Evolutionary conservation across 2,888 invertebrate species (phyloP).

Genomic region (Ectemnius lituratus): DNA sequence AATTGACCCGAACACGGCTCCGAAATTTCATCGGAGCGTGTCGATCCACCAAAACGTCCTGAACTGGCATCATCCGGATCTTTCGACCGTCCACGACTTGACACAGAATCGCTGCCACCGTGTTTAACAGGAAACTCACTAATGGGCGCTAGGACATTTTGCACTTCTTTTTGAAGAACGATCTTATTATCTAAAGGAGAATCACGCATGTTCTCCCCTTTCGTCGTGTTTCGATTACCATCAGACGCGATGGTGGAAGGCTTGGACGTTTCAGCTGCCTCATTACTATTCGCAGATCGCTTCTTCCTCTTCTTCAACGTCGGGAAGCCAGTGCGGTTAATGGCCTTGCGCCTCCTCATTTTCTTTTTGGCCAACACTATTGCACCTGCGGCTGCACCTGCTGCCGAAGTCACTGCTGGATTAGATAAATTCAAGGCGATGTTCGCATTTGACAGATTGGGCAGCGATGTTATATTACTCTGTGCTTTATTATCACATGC

Average conservation of each 20-base stretch:
- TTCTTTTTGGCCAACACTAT: constrained; percentile 78
- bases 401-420: constrained; percentile 55
- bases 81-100: constrained; percentile 35
- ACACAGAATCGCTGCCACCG: constrained; percentile 20
- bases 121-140: neutral
- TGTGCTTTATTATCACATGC: constrained; percentile 31
- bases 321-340: constrained; percentile 93
- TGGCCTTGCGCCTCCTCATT: constrained; percentile 84
- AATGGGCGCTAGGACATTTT: neutral
- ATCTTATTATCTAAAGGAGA: constrained; percentile 38
- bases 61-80: constrained; percentile 50
- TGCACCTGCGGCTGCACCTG: constrained; percentile 56
- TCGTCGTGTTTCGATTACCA: constrained; percentile 12
- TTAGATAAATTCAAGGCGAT: constrained; percentile 36
- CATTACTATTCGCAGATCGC: constrained; percentile 74
- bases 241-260: neutral
- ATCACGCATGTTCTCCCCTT: constrained; percentile 30
- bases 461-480: neutral
- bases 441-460: constrained; percentile 22
- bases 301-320: constrained; percentile 90
- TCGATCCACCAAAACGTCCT: constrained; percentile 40
- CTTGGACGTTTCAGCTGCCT: constrained; percentile 49
- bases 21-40: constrained; percentile 54
- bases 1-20: constrained; percentile 66
- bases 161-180: constrained; percentile 1